These are phyloP conservation scores for Podarcis cretensis DNA, from an alignment of 2,113 vertebrate genomes.

Conservation along the genomic window DNA sequence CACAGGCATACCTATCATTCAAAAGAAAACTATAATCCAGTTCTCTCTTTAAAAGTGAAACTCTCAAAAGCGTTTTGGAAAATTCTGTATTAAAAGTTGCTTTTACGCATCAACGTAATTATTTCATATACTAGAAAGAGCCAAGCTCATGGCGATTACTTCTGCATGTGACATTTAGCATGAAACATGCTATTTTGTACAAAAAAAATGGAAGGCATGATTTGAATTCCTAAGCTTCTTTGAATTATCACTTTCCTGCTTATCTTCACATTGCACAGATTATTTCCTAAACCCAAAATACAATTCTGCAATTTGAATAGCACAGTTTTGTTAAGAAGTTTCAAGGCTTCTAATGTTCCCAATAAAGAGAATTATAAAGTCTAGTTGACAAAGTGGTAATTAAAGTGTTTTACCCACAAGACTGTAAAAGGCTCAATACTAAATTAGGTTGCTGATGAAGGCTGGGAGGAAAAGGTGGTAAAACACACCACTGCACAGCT, in stretches of 20 bases:
- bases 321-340: conserved; percentile 67
- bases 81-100: conserved; percentile 76
- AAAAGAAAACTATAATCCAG: conserved; percentile 86
- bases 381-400: conserved; percentile 78
- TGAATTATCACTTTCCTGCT: conserved; percentile 64
- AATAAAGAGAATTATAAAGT: conserved; percentile 74
- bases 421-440: conserved; percentile 73
- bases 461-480: conserved; percentile 77
- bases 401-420: conserved; percentile 78
- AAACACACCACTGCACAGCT: conserved; percentile 80
- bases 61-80: conserved; percentile 78
- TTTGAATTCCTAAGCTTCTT: conserved; percentile 59
- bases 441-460: conserved; percentile 80
- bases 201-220: conserved; percentile 63
- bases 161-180: conserved; percentile 71
- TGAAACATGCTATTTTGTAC: conserved; percentile 67
- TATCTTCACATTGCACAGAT: conserved; percentile 69
- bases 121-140: conserved; percentile 69
- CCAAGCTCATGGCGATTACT: conserved; percentile 68
- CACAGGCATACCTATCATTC: conserved; percentile 86
- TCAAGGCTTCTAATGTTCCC: conserved; percentile 71
- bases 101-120: conserved; percentile 73
- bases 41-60: conserved; percentile 81
- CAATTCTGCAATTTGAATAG: conserved; percentile 67
- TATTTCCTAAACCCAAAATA: conserved; percentile 67